phyloP scores from a whole-genome alignment of 2,888 invertebrate genomes.

The Tanypteryx hageni region DNA sequence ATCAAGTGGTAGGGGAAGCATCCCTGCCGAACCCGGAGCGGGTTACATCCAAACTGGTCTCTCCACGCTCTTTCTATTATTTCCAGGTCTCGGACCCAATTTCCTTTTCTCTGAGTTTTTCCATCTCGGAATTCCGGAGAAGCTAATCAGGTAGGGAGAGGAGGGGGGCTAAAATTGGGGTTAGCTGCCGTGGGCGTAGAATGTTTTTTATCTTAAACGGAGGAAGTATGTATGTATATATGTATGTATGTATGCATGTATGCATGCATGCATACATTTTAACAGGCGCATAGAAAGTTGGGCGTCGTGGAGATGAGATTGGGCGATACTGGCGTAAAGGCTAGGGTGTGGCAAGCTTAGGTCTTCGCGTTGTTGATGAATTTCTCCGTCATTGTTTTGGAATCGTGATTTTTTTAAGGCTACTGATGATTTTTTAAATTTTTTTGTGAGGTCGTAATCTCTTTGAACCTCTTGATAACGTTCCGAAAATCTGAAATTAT shows the following conservation, averaged over 20 bases:
- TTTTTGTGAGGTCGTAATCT: not conserved
- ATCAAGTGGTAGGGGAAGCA: too few species aligned
- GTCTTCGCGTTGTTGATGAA: not conserved
- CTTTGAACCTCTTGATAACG: not conserved
- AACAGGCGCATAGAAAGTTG: conserved; percentile 13
- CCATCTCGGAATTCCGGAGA: not conserved
- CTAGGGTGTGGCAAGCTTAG: not conserved
- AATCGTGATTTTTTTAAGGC: not conserved
- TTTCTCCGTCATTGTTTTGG: not conserved
- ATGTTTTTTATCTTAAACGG: not conserved
- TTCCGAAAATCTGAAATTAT: not conserved
- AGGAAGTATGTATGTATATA: not conserved
- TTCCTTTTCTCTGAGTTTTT: not conserved
- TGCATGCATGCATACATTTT: not conserved
- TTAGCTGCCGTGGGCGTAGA: not conserved
- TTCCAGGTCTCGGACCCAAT: not conserved
- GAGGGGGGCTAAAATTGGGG: not conserved
- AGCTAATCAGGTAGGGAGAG: not conserved
- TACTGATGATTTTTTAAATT: not conserved
- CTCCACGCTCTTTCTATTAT: too few species aligned
- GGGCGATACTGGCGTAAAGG: not conserved
- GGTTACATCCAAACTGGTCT: too few species aligned
- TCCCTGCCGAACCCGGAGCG: too few species aligned
- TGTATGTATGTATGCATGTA: not conserved
- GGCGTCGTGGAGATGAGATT: not conserved